phyloP scores from a whole-genome alignment of 2,113 vertebrate species.

The Gnathonemus longibarbis region DNA sequence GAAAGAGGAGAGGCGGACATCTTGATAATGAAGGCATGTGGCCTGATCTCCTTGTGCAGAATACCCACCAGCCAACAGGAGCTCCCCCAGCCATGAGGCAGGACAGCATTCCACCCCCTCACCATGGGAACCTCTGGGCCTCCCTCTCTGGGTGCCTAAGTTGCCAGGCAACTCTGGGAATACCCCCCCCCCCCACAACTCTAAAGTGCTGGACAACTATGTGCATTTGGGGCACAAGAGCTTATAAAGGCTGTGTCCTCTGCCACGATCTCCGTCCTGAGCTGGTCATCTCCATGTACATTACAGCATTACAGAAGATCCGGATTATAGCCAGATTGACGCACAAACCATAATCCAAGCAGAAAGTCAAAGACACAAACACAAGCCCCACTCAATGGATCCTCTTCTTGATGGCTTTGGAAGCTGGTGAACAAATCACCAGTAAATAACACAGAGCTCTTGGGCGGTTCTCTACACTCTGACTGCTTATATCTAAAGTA shows the following conservation, averaged over 20 bases:
- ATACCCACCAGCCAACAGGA: constrained; percentile 39
- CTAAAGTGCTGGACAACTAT: neutral
- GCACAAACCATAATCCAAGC: neutral
- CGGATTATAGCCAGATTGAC: neutral
- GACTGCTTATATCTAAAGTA: neutral
- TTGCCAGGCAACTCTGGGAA: neutral
- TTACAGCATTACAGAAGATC: neutral
- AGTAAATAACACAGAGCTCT: neutral
- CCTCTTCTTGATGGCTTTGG: neutral
- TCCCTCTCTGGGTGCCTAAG: neutral
- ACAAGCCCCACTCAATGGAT: neutral
- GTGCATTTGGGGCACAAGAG: neutral
- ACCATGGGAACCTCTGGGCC: constrained; percentile 47
- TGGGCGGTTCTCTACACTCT: neutral
- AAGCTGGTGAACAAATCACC: neutral
- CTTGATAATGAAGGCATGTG: constrained; percentile 40
- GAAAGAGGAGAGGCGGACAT: constrained; percentile 38
- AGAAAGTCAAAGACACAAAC: neutral
- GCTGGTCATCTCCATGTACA: neutral
- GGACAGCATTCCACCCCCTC: constrained; percentile 47
- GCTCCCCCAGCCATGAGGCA: constrained; percentile 43
- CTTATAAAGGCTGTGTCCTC: neutral
- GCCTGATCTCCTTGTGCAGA: constrained; percentile 33
- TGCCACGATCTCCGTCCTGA: neutral
- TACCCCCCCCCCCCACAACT: neutral